A percentile compares a stretch with the other conserved stretches of the same genome.
Conservation (phyloP, 2,888 invertebrate genomes). For the Sipha maydis region DNA sequence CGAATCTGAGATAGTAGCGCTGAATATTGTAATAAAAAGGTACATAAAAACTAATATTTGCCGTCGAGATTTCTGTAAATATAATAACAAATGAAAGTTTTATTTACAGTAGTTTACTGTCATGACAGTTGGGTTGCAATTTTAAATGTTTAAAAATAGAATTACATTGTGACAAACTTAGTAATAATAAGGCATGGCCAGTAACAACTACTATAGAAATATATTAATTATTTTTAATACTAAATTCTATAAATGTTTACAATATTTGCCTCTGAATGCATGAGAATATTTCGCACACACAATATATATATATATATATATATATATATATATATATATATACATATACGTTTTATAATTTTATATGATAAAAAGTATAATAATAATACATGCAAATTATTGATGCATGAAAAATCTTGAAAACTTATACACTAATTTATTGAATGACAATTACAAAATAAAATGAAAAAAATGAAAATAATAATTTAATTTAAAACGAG, state of each 20-base stretch:
- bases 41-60: not conserved
- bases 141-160: not conserved
- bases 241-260: not conserved
- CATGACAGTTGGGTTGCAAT: not conserved
- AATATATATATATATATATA: no score
- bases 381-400: no score
- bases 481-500: not conserved
- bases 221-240: not conserved
- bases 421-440: no score
- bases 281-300: no score
- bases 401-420: no score
- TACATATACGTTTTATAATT: no score
- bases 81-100: not conserved
- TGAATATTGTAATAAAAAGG: not conserved
- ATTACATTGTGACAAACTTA: not conserved
- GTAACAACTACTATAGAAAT: not conserved
- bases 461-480: no score
- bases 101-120: not conserved
- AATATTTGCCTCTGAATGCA: not conserved
- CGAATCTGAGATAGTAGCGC: not conserved
- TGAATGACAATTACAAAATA: no score
- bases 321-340: no score
- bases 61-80: not conserved
- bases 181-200: not conserved
- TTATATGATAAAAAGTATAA: no score